These are phyloP conservation scores for Lepetodrilus schrolli DNA, from an alignment of 2,888 invertebrate genomes.

Conservation along the genomic window DNA sequence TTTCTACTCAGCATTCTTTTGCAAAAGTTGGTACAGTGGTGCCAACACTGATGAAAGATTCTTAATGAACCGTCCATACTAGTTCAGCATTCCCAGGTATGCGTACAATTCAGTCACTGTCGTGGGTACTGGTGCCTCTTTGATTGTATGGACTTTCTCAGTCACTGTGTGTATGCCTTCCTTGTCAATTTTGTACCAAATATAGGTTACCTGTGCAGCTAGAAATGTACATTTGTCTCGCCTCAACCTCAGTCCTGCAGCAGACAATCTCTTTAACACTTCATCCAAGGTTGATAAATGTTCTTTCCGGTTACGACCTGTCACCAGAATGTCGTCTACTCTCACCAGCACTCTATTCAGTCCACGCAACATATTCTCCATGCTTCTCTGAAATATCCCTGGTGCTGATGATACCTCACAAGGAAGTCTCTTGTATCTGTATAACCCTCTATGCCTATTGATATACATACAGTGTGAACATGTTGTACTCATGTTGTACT, in stretches of 20 bases:
- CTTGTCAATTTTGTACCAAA: not conserved
- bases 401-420: not conserved
- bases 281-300: not conserved
- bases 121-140: constrained; percentile 50
- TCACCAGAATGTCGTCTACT: not conserved
- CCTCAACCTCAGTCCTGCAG: not conserved
- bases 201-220: not conserved
- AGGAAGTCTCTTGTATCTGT: not conserved
- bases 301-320: not conserved
- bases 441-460: not conserved
- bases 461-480: no score
- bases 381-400: not conserved
- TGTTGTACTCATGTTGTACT: no score
- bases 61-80: not conserved
- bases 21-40: constrained; percentile 31
- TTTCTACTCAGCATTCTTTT: constrained; percentile 45
- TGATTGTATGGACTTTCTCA: constrained; percentile 50
- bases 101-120: constrained; percentile 47
- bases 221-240: not conserved
- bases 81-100: constrained; percentile 4
- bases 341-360: not conserved
- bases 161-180: constrained; percentile 37
- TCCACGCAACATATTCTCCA: not conserved
- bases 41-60: constrained; percentile 24
- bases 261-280: not conserved